Evolutionary conservation across 2,113 vertebrate species (phyloP).

Genomic region (Ptilonorhynchus violaceus): DNA sequence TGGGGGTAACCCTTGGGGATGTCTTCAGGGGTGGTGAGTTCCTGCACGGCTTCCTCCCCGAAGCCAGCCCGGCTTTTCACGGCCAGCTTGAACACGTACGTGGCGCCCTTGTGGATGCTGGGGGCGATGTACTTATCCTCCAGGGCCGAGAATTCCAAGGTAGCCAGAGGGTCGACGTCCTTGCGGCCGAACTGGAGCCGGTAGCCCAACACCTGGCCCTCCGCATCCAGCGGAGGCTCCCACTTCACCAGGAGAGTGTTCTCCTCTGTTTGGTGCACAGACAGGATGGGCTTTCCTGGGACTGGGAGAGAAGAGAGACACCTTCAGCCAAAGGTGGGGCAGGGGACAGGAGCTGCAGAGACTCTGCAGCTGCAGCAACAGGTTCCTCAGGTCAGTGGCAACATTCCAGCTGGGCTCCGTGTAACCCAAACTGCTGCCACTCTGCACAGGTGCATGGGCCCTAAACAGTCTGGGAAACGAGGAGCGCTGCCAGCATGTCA

Average conservation of each 20-base stretch:
- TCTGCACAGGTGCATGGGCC: neutral
- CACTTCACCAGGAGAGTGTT: slow-evolving; percentile 84
- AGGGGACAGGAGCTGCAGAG: neutral
- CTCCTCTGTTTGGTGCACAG: slow-evolving; percentile 85
- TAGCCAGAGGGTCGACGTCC: slow-evolving; percentile 82
- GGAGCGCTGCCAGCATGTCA: neutral
- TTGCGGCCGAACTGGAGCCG: slow-evolving; percentile 91
- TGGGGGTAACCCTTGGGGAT: slow-evolving; percentile 89
- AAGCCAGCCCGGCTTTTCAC: slow-evolving; percentile 90
- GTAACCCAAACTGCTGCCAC: neutral
- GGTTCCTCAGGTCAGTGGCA: neutral
- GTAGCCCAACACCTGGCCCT: slow-evolving; percentile 88
- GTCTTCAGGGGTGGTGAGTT: slow-evolving; percentile 86
- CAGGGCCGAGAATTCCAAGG: slow-evolving; percentile 84
- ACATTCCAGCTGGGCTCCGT: rapidly evolving
- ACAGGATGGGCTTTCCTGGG: slow-evolving; percentile 88
- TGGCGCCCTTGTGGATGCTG: slow-evolving; percentile 88
- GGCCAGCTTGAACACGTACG: slow-evolving; percentile 90
- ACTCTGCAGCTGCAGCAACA: neutral
- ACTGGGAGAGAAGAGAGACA: slow-evolving; percentile 68
- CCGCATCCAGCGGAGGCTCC: slow-evolving; percentile 74
- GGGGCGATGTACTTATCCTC: slow-evolving; percentile 81
- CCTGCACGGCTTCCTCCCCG: slow-evolving; percentile 85
- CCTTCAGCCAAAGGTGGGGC: neutral
- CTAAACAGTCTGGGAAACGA: neutral